phyloP scores from a whole-genome alignment of 2,113 vertebrate species.

The Balaeniceps rex region DNA sequence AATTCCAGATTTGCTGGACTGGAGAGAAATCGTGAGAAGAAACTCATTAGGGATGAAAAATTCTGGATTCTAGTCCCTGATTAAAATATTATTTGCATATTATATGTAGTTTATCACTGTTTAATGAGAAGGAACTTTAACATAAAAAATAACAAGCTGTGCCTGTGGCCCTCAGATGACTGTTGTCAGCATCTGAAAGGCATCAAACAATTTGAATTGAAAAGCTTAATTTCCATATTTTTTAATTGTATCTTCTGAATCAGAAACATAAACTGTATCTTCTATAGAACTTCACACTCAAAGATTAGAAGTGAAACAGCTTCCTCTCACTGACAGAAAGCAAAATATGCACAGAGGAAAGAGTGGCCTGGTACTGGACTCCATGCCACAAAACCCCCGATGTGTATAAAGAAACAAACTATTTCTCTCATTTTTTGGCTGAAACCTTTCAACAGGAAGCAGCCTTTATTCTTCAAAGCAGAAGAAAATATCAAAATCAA shows the following conservation, averaged over 20 bases:
- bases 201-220: background rate
- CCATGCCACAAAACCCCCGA: background rate
- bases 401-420: background rate
- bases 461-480: background rate
- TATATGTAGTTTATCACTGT: background rate
- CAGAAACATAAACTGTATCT: background rate
- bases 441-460: background rate
- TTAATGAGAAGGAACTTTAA: background rate
- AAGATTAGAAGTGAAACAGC: background rate
- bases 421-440: background rate
- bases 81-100: background rate
- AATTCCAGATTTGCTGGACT: background rate
- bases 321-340: background rate
- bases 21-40: background rate
- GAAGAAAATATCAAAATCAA: background rate
- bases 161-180: background rate
- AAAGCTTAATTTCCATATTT: background rate
- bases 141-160: background rate
- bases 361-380: background rate
- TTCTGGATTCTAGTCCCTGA: background rate
- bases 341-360: background rate
- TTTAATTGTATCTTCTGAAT: background rate
- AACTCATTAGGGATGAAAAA: background rate
- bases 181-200: background rate
- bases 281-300: background rate